Conservation (phyloP, 2,797 vertebrate genomes). For the Gymnopithys bicolor region DNA sequence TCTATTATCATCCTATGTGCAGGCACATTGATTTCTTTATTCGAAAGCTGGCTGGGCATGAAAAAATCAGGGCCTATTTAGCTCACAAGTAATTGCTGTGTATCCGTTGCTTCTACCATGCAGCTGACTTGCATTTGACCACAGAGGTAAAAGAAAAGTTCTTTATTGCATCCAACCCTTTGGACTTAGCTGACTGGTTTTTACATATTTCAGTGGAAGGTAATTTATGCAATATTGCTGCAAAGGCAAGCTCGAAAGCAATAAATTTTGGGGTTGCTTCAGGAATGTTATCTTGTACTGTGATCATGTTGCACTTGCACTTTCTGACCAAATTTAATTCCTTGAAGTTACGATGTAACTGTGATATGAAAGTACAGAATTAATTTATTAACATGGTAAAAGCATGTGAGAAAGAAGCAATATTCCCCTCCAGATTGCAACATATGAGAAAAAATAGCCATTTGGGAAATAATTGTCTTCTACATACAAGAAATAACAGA, state of each 20-base stretch:
- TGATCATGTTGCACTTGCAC: neutral
- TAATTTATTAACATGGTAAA: neutral
- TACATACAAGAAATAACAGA: neutral
- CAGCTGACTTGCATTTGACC: neutral
- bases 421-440: neutral
- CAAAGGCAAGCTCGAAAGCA: neutral
- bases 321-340: neutral
- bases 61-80: neutral
- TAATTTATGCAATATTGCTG: neutral
- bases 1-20: neutral
- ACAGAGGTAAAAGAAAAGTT: neutral
- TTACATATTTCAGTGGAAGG: neutral
- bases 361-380: neutral
- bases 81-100: neutral
- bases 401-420: neutral
- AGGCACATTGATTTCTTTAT: neutral
- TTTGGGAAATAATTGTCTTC: neutral
- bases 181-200: neutral
- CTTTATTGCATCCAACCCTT: neutral
- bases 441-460: slow-evolving; percentile 2
- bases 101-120: neutral
- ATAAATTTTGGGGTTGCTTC: neutral
- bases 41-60: neutral
- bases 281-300: neutral
- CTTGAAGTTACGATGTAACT: neutral